phyloP scores from a whole-genome alignment of 1,140 invertebrate genomes.

The Delia radicum region DNA sequence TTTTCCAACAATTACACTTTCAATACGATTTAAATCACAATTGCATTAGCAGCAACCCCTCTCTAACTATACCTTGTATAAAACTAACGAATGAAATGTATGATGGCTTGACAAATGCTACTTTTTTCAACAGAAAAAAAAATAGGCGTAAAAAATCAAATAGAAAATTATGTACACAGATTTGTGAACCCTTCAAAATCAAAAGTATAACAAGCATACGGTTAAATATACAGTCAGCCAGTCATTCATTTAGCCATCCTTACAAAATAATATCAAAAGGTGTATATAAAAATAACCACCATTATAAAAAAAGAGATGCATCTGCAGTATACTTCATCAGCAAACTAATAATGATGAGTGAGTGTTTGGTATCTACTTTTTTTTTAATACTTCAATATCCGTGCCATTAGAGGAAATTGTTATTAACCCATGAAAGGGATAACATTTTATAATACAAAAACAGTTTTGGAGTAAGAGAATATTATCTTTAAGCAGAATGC shows the following conservation, averaged over 20 bases:
- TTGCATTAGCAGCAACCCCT: background rate
- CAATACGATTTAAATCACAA: background rate
- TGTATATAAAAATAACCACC: background rate
- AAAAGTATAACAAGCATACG: constrained; percentile 6
- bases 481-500: too few relatives aligned
- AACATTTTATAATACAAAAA: too few relatives aligned
- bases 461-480: too few relatives aligned
- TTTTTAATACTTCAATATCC: background rate
- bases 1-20: too few relatives aligned
- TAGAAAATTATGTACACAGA: background rate
- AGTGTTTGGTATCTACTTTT: background rate
- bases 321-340: background rate
- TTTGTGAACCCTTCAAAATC: background rate
- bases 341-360: background rate
- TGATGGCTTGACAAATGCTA: constrained; percentile 4
- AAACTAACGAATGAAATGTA: background rate
- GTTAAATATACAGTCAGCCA: background rate
- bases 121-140: background rate
- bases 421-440: background rate
- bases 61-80: background rate
- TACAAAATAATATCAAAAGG: background rate
- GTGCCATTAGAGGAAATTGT: background rate
- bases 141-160: constrained; percentile 24
- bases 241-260: background rate
- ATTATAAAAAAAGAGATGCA: background rate